Base-by-base conservation (phyloP, 2,888 invertebrate species). In the Carpatolechia fugitivella region DNA sequence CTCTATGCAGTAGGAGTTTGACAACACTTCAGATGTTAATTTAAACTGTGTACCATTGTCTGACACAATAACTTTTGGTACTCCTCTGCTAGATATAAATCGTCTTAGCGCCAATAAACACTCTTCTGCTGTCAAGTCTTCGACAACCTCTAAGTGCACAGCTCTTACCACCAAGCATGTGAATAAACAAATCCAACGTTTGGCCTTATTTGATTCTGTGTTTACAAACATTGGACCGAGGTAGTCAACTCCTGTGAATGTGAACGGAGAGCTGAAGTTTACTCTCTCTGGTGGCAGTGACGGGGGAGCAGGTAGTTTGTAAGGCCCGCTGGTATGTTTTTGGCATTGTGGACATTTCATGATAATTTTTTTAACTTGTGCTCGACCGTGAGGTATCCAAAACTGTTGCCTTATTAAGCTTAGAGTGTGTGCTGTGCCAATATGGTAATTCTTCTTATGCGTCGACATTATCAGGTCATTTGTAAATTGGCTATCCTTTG, bases 291-390 rank as follows among this genome's bases (percentile, higher is more conserved):
- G 14, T 20, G 67, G 66, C 54, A 66, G 41, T 1, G 56, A 59
- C 14, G 67, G 66, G 8, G 58, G 60, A 0, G 48, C 2, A 31
- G 64, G 67, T 18, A 68, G 38, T 52, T 60, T 61, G 47, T 55
- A 68, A 0, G 69, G 66, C 0, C 65, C 66, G 14, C 66, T 62
- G 0, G 60, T 62, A 33, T 68, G 60, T 49, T 66, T 68, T 1
- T 47, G 33, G 48, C 66, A 68, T 6, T 41, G 30, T 7, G 33
- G 13, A 46, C 65, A 64, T 31, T 40, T 60, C 16, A 44, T 56
- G 0, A 64, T 10, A 3, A 57, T 18, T 18, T 47, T 60, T 52
- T 62, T 54, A 0, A 65, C 62, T 30, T 47, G 14, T n/a, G 50
- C 4, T 31, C 56, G 56, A 8, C 65, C 63, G 35, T 65, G 58